These are phyloP conservation scores for Mirza zaza DNA, from an alignment of 2,113 vertebrate genomes.

Conservation along the genomic window DNA sequence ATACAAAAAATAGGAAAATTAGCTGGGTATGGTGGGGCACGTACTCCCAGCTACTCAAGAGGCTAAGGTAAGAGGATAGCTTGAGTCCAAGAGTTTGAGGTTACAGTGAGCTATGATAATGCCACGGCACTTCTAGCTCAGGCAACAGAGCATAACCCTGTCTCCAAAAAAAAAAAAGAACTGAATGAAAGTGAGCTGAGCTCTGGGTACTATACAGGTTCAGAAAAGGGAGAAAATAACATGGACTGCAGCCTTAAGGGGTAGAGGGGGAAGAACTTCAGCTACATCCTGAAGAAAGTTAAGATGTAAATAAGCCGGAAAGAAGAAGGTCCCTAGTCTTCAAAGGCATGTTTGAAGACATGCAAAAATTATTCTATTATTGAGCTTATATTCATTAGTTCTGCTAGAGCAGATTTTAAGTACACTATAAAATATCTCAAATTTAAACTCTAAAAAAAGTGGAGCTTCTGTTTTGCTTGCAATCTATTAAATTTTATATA, in stretches of 20 bases:
- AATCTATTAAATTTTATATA: conserved; percentile 27
- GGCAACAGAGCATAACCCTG: no score
- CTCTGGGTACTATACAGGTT: background rate
- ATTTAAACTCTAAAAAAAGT: conserved; percentile 46
- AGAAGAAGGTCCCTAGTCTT: background rate
- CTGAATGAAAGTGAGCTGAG: background rate
- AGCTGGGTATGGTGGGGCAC: no score
- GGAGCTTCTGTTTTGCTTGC: background rate
- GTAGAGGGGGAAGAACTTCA: background rate
- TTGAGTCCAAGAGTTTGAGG: no score
- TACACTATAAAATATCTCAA: conserved; percentile 37
- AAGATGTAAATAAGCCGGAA: conserved; percentile 6
- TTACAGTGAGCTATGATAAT: no score
- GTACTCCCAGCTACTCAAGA: no score
- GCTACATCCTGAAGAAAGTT: background rate
- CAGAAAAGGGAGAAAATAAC: background rate
- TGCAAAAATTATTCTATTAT: background rate
- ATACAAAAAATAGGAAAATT: background rate
- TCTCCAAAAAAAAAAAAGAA: background rate
- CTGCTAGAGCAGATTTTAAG: background rate
- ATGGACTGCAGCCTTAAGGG: background rate
- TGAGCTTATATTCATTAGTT: conserved; percentile 29
- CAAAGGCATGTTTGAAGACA: no score
- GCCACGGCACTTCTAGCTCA: no score
- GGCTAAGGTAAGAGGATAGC: no score